Evolutionary conservation across 2,113 vertebrate species (phyloP).

Genomic region (Brachirus orientalis): DNA sequence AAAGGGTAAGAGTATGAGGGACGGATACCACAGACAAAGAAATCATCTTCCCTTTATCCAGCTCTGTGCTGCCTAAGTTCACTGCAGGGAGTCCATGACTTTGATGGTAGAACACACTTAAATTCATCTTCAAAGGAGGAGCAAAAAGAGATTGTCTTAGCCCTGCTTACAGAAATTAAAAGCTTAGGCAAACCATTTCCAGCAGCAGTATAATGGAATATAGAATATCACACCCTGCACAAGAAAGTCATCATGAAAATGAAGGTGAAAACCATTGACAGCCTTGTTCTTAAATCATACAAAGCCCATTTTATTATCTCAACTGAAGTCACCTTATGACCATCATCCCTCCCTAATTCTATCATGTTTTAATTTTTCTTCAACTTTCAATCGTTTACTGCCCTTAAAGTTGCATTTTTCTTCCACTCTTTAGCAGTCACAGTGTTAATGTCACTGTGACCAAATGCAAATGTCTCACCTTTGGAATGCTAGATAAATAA

Average conservation of each 20-base stretch:
- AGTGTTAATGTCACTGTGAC: neutral
- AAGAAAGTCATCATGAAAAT: constrained; percentile 49
- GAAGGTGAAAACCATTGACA: constrained; percentile 12
- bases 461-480: constrained; percentile 8
- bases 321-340: neutral
- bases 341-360: too few relatives aligned
- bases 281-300: constrained; percentile 29
- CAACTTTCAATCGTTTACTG: neutral
- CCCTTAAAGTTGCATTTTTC: neutral
- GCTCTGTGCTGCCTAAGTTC: constrained; percentile 37
- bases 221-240: constrained; percentile 39
- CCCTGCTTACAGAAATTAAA: constrained; percentile 61
- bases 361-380: neutral
- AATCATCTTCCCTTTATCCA: constrained; percentile 36
- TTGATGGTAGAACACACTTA: constrained; percentile 46
- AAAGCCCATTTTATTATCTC: constrained; percentile 12
- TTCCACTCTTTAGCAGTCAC: accelerated
- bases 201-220: constrained; percentile 56
- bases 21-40: too few relatives aligned
- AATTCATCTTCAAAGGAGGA: constrained; percentile 69
- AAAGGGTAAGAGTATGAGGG: too few relatives aligned
- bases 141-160: constrained; percentile 51
- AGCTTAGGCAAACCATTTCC: constrained; percentile 43
- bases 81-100: constrained; percentile 50
- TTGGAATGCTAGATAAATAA: too few relatives aligned